Conservation (phyloP, 2,113 vertebrate genomes). For the Toxostoma redivivum region DNA sequence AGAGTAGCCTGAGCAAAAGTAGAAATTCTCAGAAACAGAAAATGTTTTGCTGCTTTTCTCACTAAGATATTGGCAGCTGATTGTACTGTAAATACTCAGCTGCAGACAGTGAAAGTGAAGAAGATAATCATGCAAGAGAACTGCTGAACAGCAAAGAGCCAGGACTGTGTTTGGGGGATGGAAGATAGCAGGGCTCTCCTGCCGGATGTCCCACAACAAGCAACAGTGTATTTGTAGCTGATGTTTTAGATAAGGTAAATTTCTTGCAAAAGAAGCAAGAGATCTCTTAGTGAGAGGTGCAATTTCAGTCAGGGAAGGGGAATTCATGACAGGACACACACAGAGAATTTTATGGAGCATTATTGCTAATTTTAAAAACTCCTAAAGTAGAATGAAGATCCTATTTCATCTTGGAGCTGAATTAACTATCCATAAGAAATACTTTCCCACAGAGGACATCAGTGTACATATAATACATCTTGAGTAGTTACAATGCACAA, state of each 20-base stretch:
- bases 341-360: background rate
- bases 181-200: background rate
- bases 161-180: accelerated
- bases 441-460: background rate
- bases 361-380: background rate
- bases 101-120: background rate
- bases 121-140: background rate
- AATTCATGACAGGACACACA: background rate
- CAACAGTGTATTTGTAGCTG: background rate
- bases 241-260: background rate
- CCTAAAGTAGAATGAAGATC: background rate
- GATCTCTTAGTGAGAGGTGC: background rate
- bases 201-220: background rate
- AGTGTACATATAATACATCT: background rate
- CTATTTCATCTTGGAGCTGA: background rate
- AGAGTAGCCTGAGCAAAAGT: background rate
- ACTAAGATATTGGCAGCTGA: background rate
- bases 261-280: background rate
- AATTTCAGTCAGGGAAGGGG: background rate
- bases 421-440: background rate
- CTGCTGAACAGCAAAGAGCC: background rate
- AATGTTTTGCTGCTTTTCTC: background rate
- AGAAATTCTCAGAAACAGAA: background rate
- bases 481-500: background rate
- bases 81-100: background rate